Evolutionary conservation across 2,888 invertebrate genomes (phyloP).

Genomic region (Pyrrhosoma nymphula): DNA sequence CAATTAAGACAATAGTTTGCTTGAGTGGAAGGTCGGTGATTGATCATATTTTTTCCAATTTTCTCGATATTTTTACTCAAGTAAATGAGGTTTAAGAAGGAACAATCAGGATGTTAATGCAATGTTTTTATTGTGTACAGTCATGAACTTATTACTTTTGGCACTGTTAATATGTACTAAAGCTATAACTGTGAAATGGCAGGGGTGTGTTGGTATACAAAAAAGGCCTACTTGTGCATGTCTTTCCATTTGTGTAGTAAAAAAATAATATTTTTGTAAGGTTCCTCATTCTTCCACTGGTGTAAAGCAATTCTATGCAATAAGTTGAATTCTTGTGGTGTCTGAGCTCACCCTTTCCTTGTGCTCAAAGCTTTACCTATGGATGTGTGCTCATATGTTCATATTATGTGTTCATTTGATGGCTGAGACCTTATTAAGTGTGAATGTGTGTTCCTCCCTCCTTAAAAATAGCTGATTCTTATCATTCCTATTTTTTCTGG

Average conservation of each 20-base stretch:
- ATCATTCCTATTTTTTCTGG: constrained; percentile 59
- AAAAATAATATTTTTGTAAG: constrained; percentile 72
- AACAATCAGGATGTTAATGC: constrained; percentile 65
- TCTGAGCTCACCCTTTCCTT: constrained; percentile 66
- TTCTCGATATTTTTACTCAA: constrained; percentile 64
- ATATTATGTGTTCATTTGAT: constrained; percentile 66
- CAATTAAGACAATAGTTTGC: constrained; percentile 67
- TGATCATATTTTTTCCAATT: constrained; percentile 63
- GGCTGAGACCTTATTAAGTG: constrained; percentile 67
- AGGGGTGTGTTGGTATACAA: constrained; percentile 67
- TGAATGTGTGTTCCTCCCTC: constrained; percentile 63
- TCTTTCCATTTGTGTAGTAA: constrained; percentile 72
- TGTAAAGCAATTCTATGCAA: constrained; percentile 71
- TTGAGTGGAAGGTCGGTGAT: constrained; percentile 65
- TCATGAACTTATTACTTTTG: constrained; percentile 63
- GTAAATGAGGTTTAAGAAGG: constrained; percentile 58
- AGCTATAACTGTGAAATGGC: constrained; percentile 67
- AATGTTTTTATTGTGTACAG: constrained; percentile 66
- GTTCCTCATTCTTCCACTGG: constrained; percentile 71
- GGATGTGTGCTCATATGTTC: constrained; percentile 67
- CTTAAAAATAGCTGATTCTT: constrained; percentile 56
- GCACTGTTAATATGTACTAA: constrained; percentile 65
- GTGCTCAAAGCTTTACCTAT: constrained; percentile 68
- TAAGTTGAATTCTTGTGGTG: constrained; percentile 70
- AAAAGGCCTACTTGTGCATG: constrained; percentile 72